A percentile compares a stretch with the other conserved stretches of the same genome.
phyloP scores from a whole-genome alignment of 23 tunicate species.

The Oikopleura dioica region DNA sequence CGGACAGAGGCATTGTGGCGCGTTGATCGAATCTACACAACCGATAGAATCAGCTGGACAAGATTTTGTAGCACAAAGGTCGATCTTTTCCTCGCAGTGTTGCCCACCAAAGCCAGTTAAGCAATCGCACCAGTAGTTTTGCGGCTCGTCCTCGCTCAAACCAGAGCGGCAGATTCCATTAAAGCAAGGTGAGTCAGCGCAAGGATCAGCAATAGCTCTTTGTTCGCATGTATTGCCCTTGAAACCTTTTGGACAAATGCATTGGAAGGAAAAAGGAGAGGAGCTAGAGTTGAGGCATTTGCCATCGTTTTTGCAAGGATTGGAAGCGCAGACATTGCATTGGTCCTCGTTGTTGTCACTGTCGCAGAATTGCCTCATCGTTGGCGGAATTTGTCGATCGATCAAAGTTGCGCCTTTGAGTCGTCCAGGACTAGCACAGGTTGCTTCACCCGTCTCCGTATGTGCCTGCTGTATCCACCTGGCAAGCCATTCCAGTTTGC shows the following conservation, averaged over 20 bases:
- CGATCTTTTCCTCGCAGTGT: not conserved
- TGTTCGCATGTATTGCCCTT: not conserved
- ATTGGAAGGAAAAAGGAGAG: not conserved
- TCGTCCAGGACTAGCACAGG: not conserved
- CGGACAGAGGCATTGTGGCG: not conserved
- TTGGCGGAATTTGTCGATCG: not conserved
- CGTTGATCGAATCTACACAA: not conserved
- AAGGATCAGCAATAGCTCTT: not conserved
- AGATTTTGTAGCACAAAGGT: not conserved
- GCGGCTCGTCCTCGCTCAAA: not conserved
- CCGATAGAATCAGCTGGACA: not conserved
- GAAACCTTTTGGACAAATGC: not conserved
- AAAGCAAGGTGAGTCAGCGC: not conserved
- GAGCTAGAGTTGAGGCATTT: slow-evolving; percentile 14
- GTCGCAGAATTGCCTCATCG: not conserved
- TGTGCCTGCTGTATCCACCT: not conserved
- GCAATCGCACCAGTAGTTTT: slow-evolving; percentile 11
- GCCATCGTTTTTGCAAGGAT: slow-evolving; percentile 63
- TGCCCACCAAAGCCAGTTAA: not conserved
- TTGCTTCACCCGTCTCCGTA: slow-evolving; percentile 4
- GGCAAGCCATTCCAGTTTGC: not conserved
- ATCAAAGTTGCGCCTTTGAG: not conserved
- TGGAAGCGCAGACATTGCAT: slow-evolving; percentile 29
- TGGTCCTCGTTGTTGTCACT: slow-evolving; percentile 22
- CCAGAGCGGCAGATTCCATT: not conserved